Base-by-base conservation (phyloP, 2,113 vertebrate species). In the Erinaceus europaeus region DNA sequence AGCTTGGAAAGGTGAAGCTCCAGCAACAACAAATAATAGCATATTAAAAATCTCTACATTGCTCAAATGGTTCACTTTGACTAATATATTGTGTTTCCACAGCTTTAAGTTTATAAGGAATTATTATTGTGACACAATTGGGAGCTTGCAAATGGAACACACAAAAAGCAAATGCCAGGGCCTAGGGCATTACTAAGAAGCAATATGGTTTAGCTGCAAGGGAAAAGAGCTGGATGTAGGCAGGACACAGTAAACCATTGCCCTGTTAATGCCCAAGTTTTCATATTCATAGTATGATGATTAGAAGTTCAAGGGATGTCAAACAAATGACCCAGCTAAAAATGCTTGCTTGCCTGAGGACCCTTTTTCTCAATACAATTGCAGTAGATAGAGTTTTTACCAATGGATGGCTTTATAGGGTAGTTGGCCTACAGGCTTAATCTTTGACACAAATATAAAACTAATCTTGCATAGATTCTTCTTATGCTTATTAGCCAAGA, bases 231-330 rank as follows among this genome's bases (percentile, higher is more conserved):
- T 94, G 88, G 91, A 92, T 84, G 68, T 85, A 94, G 93, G 92
- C 94, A 96, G 92, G 92, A 96, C 84, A 95, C 65, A 95, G 96
- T 96, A 97, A 97, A 97, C 96, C 96, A 96, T 94, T 95, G 96
- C 89, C 89, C 89, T 88, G 92, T n/a, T 10, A 95, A 94, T 53
- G 95, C 96, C 90, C 89, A 95, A 95, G 83, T 95, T 89, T 94
- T 97, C 80, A 32, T 91, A 89, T 94, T 94, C 77, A 86, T 86
- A 95, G 93, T 94, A 93, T 83, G 94, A 96, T 94, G 96, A 96
- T 97, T 96, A 97, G 95, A 93, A 96, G 91, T 90, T 96, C 89
- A 25, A 53, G 93, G 84, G 90, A 90, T 91, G 97, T 94, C 92
- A 94, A 91, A 94, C 84, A 95, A 96, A 95, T 44, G 50, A 93